These are phyloP conservation scores for Apostichopus leukothele DNA, from an alignment of 53 echinoderm and acorn worm species.

Conservation along the genomic window DNA sequence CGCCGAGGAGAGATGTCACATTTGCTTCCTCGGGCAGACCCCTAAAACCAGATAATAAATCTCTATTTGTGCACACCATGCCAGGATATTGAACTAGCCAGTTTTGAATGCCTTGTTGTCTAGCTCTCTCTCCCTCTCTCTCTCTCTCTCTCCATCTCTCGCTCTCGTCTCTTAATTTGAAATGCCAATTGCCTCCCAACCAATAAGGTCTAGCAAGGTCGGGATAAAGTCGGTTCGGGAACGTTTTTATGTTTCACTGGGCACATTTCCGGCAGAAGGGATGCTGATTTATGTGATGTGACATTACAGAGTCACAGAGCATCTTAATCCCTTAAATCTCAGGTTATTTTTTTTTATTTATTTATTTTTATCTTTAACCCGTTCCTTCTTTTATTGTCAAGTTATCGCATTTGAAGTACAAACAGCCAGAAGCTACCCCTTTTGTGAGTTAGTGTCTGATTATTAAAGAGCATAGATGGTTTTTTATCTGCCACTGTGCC, in stretches of 20 bases:
- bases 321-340: slow-evolving; percentile 3
- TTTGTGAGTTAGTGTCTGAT: background rate
- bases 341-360: background rate
- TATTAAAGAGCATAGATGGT: background rate
- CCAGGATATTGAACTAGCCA: slow-evolving; percentile 40
- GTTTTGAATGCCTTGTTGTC: background rate
- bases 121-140: background rate
- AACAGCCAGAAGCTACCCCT: slow-evolving; percentile 12
- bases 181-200: slow-evolving; percentile 31
- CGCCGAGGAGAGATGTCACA: background rate
- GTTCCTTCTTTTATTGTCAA: background rate
- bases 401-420: slow-evolving; percentile 7
- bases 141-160: background rate
- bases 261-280: slow-evolving; percentile 31
- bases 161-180: background rate
- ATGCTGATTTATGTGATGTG: slow-evolving; percentile 30
- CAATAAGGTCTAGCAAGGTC: slow-evolving; percentile 11
- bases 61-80: slow-evolving; percentile 11
- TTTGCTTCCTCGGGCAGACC: slow-evolving; percentile 13
- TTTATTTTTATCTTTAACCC: background rate
- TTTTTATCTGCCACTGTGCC: too few relatives aligned
- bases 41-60: slow-evolving; percentile 36
- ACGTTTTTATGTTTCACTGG: slow-evolving; percentile 33
- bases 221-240: slow-evolving; percentile 10
- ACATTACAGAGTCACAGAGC: slow-evolving; percentile 25